Percentiles rank a stretch among this genome's conserved stretches.
These are phyloP conservation scores for Toxotes lorentzi DNA, from an alignment of 2,797 vertebrate species.

Conservation along the genomic window DNA sequence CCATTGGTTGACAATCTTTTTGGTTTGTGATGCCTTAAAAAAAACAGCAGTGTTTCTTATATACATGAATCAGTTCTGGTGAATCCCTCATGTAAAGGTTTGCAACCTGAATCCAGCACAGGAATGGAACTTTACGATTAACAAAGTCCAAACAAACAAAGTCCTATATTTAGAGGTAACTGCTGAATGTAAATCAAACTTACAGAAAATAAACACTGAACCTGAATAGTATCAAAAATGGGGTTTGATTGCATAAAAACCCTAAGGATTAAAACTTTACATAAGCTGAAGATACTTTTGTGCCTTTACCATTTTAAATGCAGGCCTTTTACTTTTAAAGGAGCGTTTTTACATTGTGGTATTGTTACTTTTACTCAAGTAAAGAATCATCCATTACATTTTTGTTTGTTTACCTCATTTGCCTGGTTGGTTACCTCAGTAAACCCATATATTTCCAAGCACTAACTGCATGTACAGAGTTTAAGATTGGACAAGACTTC, in stretches of 20 bases:
- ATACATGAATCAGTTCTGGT: not conserved
- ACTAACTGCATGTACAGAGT: conserved; percentile 55
- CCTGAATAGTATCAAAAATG: too few species aligned
- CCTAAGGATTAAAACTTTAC: not conserved
- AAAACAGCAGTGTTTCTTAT: not conserved
- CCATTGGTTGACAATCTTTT: not conserved
- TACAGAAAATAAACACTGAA: too few species aligned
- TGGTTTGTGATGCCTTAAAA: not conserved
- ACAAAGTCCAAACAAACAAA: too few species aligned
- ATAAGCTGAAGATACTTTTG: not conserved
- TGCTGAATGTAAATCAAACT: too few species aligned
- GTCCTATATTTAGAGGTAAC: too few species aligned
- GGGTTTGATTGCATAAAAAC: too few species aligned
- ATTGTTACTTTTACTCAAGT: not conserved
- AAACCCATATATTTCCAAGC: conserved; percentile 16
- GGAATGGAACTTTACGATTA: too few species aligned
- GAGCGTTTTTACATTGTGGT: not conserved
- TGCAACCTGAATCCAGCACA: too few species aligned
- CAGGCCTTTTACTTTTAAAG: not conserved
- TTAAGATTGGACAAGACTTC: conserved; percentile 67
- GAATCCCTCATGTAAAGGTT: too few species aligned
- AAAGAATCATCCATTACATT: not conserved
- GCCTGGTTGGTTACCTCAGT: conserved; percentile 38
- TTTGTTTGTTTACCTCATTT: conserved; percentile 3
- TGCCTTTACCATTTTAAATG: not conserved